Conservation (phyloP, 1,140 invertebrate genomes). For the Dendroctonus valens region DNA sequence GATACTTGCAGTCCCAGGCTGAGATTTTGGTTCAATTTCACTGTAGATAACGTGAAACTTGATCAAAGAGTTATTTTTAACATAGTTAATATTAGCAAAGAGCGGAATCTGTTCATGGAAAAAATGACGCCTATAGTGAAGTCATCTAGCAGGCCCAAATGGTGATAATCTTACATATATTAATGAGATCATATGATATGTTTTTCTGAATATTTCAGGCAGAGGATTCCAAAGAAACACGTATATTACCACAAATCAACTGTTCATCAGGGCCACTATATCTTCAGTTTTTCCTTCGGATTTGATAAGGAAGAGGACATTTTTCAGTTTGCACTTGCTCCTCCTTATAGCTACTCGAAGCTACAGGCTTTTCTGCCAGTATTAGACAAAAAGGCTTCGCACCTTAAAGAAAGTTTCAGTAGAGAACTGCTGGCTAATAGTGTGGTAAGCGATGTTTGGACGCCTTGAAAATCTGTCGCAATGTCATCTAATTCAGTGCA, state of each 20-base stretch:
- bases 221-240: constrained; percentile 68
- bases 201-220: constrained; percentile 4
- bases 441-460: constrained; percentile 59
- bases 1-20: constrained; percentile 94
- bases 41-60: constrained; percentile 91
- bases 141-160: constrained; percentile 86
- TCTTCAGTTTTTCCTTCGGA: constrained; percentile 90
- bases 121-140: constrained; percentile 94
- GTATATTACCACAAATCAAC: constrained; percentile 93
- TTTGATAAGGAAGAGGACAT: constrained; percentile 93
- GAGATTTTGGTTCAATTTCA: constrained; percentile 97
- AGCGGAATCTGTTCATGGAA: constrained; percentile 80
- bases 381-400: constrained; percentile 63
- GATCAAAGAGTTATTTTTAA: constrained; percentile 97
- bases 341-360: constrained; percentile 92
- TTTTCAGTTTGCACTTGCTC: constrained; percentile 90
- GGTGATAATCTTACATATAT: constrained; percentile 58
- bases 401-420: constrained; percentile 54
- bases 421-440: constrained; percentile 69
- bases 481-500: neutral
- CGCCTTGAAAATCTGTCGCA: neutral
- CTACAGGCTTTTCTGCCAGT: constrained; percentile 80
- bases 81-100: constrained; percentile 95
- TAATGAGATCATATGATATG: neutral
- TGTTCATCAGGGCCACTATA: constrained; percentile 87